Percentiles rank a stretch among this genome's conserved stretches.
phyloP scores from a whole-genome alignment of 2,888 invertebrate species.

The Heteropelma amictum region DNA sequence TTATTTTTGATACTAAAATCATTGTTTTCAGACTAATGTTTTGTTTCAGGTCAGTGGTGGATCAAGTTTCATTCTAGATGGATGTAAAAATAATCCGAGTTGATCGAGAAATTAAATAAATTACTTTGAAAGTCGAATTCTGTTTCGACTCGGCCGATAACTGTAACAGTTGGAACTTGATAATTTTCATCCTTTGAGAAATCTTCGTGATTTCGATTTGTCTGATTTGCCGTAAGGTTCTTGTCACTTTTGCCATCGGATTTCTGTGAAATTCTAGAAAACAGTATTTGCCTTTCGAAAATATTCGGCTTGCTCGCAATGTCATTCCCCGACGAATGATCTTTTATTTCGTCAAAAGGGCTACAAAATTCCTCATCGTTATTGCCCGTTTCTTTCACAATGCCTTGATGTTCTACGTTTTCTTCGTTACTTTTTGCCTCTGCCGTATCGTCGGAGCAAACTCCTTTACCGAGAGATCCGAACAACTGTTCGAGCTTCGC shows the following conservation, averaged over 20 bases:
- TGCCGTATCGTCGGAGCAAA: not conserved
- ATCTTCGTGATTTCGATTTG: constrained; percentile 62
- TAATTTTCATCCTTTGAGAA: constrained; percentile 74
- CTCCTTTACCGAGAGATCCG: constrained; percentile 32
- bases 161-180: constrained; percentile 76
- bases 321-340: not conserved
- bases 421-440: not conserved
- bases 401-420: constrained; percentile 8
- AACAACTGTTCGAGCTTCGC: constrained; percentile 20
- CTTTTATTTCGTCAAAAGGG: not conserved
- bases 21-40: no score
- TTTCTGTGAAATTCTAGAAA: constrained; percentile 58
- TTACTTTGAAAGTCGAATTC: constrained; percentile 84
- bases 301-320: constrained; percentile 1
- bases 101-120: constrained; percentile 67
- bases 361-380: no score
- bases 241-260: constrained; percentile 65
- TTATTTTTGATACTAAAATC: no score
- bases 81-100: no score
- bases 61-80: no score
- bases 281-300: constrained; percentile 9
- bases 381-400: no score
- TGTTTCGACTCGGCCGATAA: constrained; percentile 82
- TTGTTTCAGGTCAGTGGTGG: not conserved
- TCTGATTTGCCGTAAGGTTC: constrained; percentile 13